Base-by-base conservation (phyloP, 2,888 invertebrate genomes). In the Dastarcus helophoroides region DNA sequence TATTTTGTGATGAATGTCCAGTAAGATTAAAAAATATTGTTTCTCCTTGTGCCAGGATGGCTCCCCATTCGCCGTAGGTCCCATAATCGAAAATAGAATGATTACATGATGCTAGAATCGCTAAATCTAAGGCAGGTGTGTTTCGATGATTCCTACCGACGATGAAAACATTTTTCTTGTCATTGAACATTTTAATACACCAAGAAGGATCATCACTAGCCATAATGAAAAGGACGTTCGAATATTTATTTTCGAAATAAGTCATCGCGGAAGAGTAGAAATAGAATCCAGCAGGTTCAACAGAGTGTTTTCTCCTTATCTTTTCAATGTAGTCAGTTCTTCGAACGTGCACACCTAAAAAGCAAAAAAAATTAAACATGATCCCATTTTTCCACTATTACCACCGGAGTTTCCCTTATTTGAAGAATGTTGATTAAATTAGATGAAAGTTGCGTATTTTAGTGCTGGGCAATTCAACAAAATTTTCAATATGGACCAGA, bases 241-340 rank as follows among this genome's bases (percentile, higher is more conserved):
- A 35, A 38, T 59, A 64, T 40, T 62, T 64, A 10, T 41, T 41
- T 38, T 62, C 56, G 43, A 58, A 67, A 37, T 62, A 56, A 17
- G 46, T 44, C 63, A 67, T 66, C 3, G 66, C 65, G 9, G 47
- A 42, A 21, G 47, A 42, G 47, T 62, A 67, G 45, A 63, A 68
- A 12, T 41, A 44, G 3, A 49, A 41, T 32, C 53, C 54, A 3
- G 62, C 65, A n/a, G 63, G 56, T 22, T 52, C 48, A 4, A 58
- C 57, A 22, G 62, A 57, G 29, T 66, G 53, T 40, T 68, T 69
- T 33, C 64, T 57, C 63, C 65, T 66, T 12, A 73, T 51, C 47
- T 69, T 70, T 32, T 62, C 60, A 16, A 66, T 57, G 47, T 71
- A 72, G 49, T 72, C 72, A 2, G 70, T 71, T 32, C 71, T 56